Base-by-base conservation (phyloP, 2,888 invertebrate genomes). In the Leptothorax acervorum region DNA sequence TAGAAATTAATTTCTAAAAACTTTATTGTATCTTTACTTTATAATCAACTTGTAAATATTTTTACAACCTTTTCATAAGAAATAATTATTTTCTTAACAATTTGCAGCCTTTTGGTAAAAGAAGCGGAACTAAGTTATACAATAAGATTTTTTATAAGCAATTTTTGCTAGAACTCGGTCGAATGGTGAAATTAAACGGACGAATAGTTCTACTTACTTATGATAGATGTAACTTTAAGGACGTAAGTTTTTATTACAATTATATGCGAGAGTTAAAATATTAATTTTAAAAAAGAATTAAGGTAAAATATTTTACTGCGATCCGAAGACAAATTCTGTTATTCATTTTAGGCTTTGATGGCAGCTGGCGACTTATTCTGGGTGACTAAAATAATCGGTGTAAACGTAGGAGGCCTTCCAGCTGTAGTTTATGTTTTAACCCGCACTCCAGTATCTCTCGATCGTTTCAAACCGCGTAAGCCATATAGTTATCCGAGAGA, bases 21-120 rank as follows among this genome's bases (percentile, higher is more conserved):
- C 74, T 35, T 45, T 15, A 15, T 65, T 0, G 23, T 23, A 23
- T 23, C 23, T 23, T 23, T 23, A 23, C 23, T n/a, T 28, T 35
- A 45, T 8, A 60, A 6, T 79, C 11, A 6, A 35, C 0, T 6
- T 76, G 39, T 35, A 62, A 42, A 31, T 35, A 55, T 78, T 35
- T 79, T 48, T 55, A n/a, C 0, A 42, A 45, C 9, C 12, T 51
- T 62, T 28, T 57, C 12, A 53, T 51, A 39, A 57, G 71, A 35
- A 55, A 57, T 39, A 23, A 71, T 63, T 28, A 0, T 62, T 60
- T 73, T 70, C 73, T 15, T 9, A 45, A 62, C 23, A 68, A 62
- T 70, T 90, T 89, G 9, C 91, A 96, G 96, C 96, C 96, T 6
- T 96, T 96, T 93, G 96, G 96, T 12, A 95, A 95, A 91, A 93